Evolutionary conservation across 2,888 invertebrate genomes (phyloP).

Genomic region (Psylliodes chrysocephalus): DNA sequence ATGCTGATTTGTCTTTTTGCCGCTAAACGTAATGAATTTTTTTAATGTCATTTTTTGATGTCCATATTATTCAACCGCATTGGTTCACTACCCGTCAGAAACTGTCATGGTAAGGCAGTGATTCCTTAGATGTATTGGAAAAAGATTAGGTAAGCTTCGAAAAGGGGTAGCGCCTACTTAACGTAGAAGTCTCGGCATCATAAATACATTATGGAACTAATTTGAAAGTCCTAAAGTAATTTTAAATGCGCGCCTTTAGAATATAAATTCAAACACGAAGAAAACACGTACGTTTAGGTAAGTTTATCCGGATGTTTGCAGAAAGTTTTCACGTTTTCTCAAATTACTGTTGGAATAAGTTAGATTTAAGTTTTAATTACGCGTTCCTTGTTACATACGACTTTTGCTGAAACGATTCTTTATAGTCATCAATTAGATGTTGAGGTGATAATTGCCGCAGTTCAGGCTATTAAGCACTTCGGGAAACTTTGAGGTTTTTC

Average conservation of each 20-base stretch:
- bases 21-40: no score
- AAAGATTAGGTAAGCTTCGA: background rate
- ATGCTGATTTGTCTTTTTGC: no score
- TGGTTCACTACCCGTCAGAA: no score
- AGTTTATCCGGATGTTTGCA: constrained; percentile 59
- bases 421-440: constrained; percentile 56
- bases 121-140: no score
- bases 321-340: constrained; percentile 59
- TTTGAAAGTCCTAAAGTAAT: constrained; percentile 60
- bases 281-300: constrained; percentile 55
- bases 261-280: constrained; percentile 55
- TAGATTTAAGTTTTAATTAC: constrained; percentile 58
- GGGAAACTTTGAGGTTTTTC: constrained; percentile 1
- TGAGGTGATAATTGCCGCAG: constrained; percentile 39
- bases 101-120: no score
- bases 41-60: no score
- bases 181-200: constrained; percentile 38
- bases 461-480: constrained; percentile 22
- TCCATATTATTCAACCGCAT: no score
- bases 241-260: constrained; percentile 56
- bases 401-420: constrained; percentile 54
- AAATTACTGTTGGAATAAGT: constrained; percentile 60
- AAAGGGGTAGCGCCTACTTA: background rate
- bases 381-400: constrained; percentile 54
- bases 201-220: constrained; percentile 58